A percentile compares a stretch with the other conserved stretches of the same genome.
Evolutionary conservation across 2,888 invertebrate species (phyloP).

Genomic region (Plebejus melissa): DNA sequence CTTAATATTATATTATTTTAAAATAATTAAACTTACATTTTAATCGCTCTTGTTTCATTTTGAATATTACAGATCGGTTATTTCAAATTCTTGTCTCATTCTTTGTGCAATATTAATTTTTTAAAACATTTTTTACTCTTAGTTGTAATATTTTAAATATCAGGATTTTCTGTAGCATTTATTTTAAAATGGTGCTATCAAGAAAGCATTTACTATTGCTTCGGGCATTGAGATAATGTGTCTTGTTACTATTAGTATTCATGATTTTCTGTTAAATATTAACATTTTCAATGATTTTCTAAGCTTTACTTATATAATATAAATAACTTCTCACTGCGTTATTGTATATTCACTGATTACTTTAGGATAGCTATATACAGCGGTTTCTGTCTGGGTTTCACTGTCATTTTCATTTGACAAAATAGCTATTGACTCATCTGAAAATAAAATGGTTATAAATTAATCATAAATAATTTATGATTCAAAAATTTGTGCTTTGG

Average conservation of each 20-base stretch:
- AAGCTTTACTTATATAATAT: not conserved
- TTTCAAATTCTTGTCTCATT: not conserved
- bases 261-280: not conserved
- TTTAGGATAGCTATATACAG: slow-evolving; percentile 64
- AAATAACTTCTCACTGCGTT: slow-evolving; percentile 29
- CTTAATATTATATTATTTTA: slow-evolving; percentile 1
- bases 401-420: slow-evolving; percentile 52
- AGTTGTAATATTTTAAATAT: not conserved
- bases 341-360: slow-evolving; percentile 51
- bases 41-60: slow-evolving; percentile 2
- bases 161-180: not conserved
- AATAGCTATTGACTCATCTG: slow-evolving; percentile 45
- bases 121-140: not conserved
- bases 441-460: slow-evolving; percentile 30
- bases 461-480: not conserved
- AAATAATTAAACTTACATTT: slow-evolving; percentile 24
- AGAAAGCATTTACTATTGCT: not conserved
- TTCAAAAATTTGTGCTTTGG: not conserved
- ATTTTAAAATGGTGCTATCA: not conserved
- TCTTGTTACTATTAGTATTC: not conserved
- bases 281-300: not conserved
- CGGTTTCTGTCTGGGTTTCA: slow-evolving; percentile 53
- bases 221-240: not conserved
- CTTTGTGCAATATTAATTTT: not conserved
- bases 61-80: not conserved